Base-by-base conservation (phyloP, 2,888 invertebrate species). In the Nysson spinosus region DNA sequence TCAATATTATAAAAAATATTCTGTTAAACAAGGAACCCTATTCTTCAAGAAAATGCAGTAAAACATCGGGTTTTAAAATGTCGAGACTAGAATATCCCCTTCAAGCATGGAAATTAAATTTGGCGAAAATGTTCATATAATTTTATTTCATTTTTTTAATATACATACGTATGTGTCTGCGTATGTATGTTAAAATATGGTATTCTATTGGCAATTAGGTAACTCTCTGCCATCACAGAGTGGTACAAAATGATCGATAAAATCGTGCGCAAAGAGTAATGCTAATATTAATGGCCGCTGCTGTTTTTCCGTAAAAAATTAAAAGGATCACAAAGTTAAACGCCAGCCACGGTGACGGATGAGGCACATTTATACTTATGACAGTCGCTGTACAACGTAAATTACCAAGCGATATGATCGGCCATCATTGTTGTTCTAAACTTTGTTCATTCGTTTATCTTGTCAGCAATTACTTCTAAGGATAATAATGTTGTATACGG, bases 371-470 rank as follows among this genome's bases (percentile, higher is more conserved):
- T 42, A 19, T 62, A 54, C 55, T 50, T 55, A 49, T 34, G 61
- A 55, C 26, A 24, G 35, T 24, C 19, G 46, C 12, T 20, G 30
- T 12, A 24, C 20, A 30, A 50, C 42, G 60, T 56, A 44, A 63
- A 56, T 20, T 56, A 22, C 32, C 16, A 46, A 26, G 20, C 42
- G 35, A 35, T 35, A 11, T 17, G 35, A 12, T 26, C 30, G 35
- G 26, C 30, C 39, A 26, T 55, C 35, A 50, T 32, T 32, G 49
- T 37, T 34, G 35, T 42, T 73, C 69, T 64, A 65, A 71, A 75
- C 72, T 77, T 75, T 74, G 73, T 78, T 77, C 68, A 70, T 75
- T 73, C 65, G 75, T 77, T 76, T 63, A 51, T 34, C 60, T 62
- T 56, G 62, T 37, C 49, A 42, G 39, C 37, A 32, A 19, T 47